A percentile compares a stretch with the other conserved stretches of the same genome.
phyloP scores from a whole-genome alignment of 2,888 invertebrate species.

The Caenorhabditis doughertyi region DNA sequence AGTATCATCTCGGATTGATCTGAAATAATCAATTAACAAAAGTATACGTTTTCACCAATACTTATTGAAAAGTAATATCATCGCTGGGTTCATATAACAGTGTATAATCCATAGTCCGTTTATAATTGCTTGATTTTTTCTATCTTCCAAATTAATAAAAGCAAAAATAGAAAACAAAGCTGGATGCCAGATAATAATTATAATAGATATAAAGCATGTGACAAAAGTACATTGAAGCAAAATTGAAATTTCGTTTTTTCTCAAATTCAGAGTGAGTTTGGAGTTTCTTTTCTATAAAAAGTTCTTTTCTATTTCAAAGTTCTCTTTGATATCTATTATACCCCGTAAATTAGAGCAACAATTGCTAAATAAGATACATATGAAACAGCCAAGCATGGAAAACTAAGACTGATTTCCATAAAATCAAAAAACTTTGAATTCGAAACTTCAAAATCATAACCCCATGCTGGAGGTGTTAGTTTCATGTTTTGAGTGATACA shows the following conservation, averaged over 20 bases:
- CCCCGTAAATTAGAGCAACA: slow-evolving; percentile 28
- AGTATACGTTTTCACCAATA: neutral
- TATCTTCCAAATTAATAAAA: slow-evolving; percentile 29
- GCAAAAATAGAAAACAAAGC: slow-evolving; percentile 11
- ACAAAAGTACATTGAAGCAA: slow-evolving; percentile 58
- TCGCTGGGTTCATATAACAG: slow-evolving; percentile 46
- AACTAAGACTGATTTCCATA: slow-evolving; percentile 45
- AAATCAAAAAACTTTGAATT: neutral
- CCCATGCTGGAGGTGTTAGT: slow-evolving; percentile 35
- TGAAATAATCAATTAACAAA: neutral
- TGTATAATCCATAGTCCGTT: slow-evolving; percentile 36
- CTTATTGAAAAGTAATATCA: slow-evolving; percentile 38
- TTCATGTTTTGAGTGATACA: slow-evolving; percentile 46
- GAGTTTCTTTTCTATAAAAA: slow-evolving; percentile 1
- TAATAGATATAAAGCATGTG: slow-evolving; percentile 41
- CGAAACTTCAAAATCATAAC: slow-evolving; percentile 37
- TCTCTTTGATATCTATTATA: neutral
- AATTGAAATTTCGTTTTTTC: slow-evolving; percentile 54
- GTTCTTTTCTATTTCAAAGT: neutral
- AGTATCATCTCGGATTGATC: slow-evolving; percentile 12
- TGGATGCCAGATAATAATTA: slow-evolving; percentile 58
- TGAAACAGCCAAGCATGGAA: slow-evolving; percentile 41
- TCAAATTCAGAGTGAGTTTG: neutral
- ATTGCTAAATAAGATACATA: slow-evolving; percentile 36
- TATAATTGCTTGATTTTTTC: slow-evolving; percentile 27